A percentile compares a stretch with the other conserved stretches of the same genome.
Conservation (phyloP, 2,888 invertebrate genomes). For the Drosophila anomalata region DNA sequence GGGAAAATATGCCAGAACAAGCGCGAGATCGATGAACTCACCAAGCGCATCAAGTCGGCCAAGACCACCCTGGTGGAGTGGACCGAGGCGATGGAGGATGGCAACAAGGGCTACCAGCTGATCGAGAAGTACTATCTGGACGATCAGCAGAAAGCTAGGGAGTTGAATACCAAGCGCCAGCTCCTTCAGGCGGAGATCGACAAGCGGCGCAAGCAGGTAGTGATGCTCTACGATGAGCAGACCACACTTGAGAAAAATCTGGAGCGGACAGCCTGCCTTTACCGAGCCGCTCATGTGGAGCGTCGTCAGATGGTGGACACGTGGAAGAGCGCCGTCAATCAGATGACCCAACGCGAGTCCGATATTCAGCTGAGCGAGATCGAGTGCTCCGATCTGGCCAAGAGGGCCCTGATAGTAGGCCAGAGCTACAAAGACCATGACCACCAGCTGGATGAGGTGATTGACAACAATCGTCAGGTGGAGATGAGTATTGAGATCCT, state of each 20-base stretch:
- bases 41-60: conserved; percentile 88
- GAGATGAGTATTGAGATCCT: conserved; percentile 83
- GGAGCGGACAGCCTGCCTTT: conserved; percentile 85
- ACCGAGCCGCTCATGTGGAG: conserved; percentile 87
- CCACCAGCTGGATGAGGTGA: conserved; percentile 85
- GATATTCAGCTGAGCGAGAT: conserved; percentile 86
- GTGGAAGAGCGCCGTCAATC: conserved; percentile 89
- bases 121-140: conserved; percentile 89
- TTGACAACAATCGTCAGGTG: conserved; percentile 85
- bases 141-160: conserved; percentile 88
- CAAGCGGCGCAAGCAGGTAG: conserved; percentile 84
- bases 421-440: conserved; percentile 84
- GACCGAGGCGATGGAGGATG: conserved; percentile 89
- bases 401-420: conserved; percentile 80
- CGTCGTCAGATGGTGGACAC: conserved; percentile 88
- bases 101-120: conserved; percentile 88
- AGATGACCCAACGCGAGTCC: conserved; percentile 88
- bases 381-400: conserved; percentile 67
- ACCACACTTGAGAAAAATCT: conserved; percentile 85
- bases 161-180: conserved; percentile 86
- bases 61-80: conserved; percentile 87
- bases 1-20: conserved; percentile 85
- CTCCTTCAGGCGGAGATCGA: conserved; percentile 85
- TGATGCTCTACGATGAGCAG: conserved; percentile 85
- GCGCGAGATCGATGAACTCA: conserved; percentile 87